Conservation (phyloP, 2,888 invertebrate species). For the Drosophila subquinaria region DNA sequence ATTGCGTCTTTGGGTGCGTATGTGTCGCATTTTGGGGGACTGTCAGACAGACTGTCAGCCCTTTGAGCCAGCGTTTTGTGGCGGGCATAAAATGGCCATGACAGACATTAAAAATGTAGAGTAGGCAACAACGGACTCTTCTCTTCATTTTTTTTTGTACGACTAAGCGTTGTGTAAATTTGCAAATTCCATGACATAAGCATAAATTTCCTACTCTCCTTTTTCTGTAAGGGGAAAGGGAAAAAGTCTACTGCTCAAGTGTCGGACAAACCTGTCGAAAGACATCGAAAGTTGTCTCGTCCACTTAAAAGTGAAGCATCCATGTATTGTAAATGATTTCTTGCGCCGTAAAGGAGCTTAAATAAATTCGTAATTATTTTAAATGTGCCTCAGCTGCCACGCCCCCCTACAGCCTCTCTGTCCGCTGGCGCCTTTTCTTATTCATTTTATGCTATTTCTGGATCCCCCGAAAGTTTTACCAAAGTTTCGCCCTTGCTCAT, state of each 20-base stretch:
- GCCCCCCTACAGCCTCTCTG: slow-evolving; percentile 15
- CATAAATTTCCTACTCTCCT: slow-evolving; percentile 57
- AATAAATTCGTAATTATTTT: slow-evolving; percentile 81
- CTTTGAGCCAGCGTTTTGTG: slow-evolving; percentile 55
- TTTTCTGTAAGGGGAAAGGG: not conserved
- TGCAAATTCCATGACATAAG: slow-evolving; percentile 77
- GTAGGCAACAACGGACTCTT: slow-evolving; percentile 40
- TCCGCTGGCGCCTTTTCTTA: slow-evolving; percentile 36
- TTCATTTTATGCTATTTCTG: slow-evolving; percentile 44
- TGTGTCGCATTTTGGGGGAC: slow-evolving; percentile 32
- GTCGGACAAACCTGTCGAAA: slow-evolving; percentile 27
- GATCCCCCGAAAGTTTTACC: slow-evolving; percentile 62
- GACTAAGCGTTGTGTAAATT: slow-evolving; percentile 70
- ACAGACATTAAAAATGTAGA: slow-evolving; percentile 76
- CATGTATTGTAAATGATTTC: slow-evolving; percentile 73
- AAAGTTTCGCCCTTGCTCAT: slow-evolving; percentile 77
- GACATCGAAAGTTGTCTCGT: slow-evolving; percentile 15
- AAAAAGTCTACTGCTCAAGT: slow-evolving; percentile 23
- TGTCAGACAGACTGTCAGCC: slow-evolving; percentile 44
- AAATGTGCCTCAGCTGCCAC: slow-evolving; percentile 64
- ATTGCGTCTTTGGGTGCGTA: slow-evolving; percentile 65
- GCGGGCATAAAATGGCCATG: slow-evolving; percentile 57
- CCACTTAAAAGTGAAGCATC: slow-evolving; percentile 30
- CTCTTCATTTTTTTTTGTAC: slow-evolving; percentile 59
- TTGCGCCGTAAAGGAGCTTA: slow-evolving; percentile 72